phyloP scores from a whole-genome alignment of 2,888 invertebrate species.

The Agonopterix arenella region DNA sequence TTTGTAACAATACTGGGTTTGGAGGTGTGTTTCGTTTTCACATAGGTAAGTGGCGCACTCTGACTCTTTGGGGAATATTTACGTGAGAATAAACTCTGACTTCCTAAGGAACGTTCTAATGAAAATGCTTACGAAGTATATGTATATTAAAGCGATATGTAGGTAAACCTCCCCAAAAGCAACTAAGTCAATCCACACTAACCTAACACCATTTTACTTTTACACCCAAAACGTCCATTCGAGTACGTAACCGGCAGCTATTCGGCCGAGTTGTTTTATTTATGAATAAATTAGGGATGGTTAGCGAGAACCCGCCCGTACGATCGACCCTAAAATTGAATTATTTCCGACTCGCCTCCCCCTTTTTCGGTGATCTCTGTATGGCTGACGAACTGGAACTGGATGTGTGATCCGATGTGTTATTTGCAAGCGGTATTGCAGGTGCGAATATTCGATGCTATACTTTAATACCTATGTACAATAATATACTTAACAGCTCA shows the following conservation, averaged over 20 bases:
- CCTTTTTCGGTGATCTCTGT: slow-evolving; percentile 16
- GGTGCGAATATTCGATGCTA: slow-evolving; percentile 8
- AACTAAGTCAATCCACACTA: too few species aligned
- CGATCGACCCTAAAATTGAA: slow-evolving; percentile 53
- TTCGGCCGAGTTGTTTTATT: slow-evolving; percentile 30
- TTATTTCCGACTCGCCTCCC: slow-evolving; percentile 39
- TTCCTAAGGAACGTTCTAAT: too few species aligned
- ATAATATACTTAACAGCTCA: too few species aligned
- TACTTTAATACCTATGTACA: background rate
- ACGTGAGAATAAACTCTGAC: too few species aligned
- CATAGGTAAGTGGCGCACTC: too few species aligned
- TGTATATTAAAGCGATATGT: too few species aligned
- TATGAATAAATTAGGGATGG: slow-evolving; percentile 41
- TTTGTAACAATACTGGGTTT: too few species aligned
- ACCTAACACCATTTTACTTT: background rate
- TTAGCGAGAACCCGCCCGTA: slow-evolving; percentile 29
- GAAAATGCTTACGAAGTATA: too few species aligned
- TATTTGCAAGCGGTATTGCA: slow-evolving; percentile 4
- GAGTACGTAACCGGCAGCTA: background rate
- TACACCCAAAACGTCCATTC: background rate
- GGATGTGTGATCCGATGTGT: too few species aligned
- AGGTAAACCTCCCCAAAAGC: too few species aligned
- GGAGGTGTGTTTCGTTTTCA: too few species aligned
- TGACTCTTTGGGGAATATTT: too few species aligned
- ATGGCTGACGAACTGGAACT: slow-evolving; percentile 12